Evolutionary conservation across 2,888 invertebrate species (phyloP), one percentile per base, ranked within the genome.

Genomic region (Arrhopalites spinosus): DNA sequence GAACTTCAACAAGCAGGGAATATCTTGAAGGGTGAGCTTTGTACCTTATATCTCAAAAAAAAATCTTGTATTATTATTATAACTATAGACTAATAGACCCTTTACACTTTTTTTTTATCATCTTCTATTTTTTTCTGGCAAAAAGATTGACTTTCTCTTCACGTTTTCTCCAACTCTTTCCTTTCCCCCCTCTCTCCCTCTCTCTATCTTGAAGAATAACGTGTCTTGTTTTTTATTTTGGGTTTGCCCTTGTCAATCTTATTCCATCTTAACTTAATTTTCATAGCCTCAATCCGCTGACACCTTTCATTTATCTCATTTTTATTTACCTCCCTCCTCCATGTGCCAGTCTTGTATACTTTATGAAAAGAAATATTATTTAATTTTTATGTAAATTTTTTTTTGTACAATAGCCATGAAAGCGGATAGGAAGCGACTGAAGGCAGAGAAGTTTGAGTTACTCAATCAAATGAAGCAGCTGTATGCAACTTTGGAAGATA

Each of bases 391-490:
- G 36, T 36, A 36, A 36, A 36, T 36, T 7, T 59, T 29, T 1
- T 53, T n/a, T 50, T 71, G 47, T 59, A 36, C 36, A 36, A 36
- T 83, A 87, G 94, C 92, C 74, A 87, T 96, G 84, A 95, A 95
- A 86, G 91, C 93, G 77, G 96, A 97, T 86, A 89, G 95, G 78
- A 94, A 95, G 86, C 90, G 95, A 80, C 88, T 96, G 85, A 94
- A 95, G 87, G 93, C 94, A 17, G 96, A 97, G 87, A 96, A 96
- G 87, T 93, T 93, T 85, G 96, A 96, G 87, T 89, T 97, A 80
- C 88, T 96, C 83, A 93, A 92, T 85, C 96, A 96, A 87, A 96
- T 96, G 91, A 95, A 95, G 86, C 95, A 96, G 85, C 89, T 97
- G 77, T 97, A 96, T 86, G 91, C 92, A 74, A 95, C 96, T 11